These are phyloP conservation scores for Protodeltote pygarga DNA, from an alignment of 2,888 invertebrate genomes.

Conservation along the genomic window DNA sequence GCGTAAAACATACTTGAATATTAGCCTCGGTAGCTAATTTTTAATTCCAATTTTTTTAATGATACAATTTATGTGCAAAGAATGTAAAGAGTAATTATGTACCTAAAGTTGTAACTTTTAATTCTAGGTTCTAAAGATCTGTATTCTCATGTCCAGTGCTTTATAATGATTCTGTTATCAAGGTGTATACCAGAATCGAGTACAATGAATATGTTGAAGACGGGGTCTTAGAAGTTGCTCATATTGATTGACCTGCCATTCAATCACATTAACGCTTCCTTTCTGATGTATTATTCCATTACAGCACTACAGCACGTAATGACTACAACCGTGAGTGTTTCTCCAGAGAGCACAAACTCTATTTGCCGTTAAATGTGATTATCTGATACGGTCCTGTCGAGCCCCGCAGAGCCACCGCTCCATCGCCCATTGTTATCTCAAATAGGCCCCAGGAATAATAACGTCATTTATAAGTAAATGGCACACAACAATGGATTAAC, in stretches of 20 bases:
- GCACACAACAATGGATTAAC: slow-evolving; percentile 47
- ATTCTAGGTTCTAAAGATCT: no score
- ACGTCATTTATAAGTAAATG: slow-evolving; percentile 33
- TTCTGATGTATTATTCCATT: slow-evolving; percentile 44
- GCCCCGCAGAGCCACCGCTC: slow-evolving; percentile 29
- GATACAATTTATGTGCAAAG: no score
- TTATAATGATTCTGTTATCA: no score
- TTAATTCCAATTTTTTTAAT: no score
- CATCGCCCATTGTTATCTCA: slow-evolving; percentile 40
- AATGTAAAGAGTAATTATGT: no score
- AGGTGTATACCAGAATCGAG: no score
- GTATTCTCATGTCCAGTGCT: no score
- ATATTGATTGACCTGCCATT: no score
- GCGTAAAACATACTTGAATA: slow-evolving; percentile 16
- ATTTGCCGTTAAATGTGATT: slow-evolving; percentile 57
- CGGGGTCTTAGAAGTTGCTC: no score
- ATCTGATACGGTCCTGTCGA: slow-evolving; percentile 41
- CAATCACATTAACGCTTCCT: slow-evolving; percentile 34
- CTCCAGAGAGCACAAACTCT: slow-evolving; percentile 44
- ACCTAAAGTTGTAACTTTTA: no score
- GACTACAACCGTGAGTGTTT: slow-evolving; percentile 31
- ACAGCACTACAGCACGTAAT: slow-evolving; percentile 28
- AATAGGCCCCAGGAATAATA: slow-evolving; percentile 27
- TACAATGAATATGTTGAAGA: no score
- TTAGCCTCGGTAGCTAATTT: slow-evolving; percentile 7